Evolutionary conservation across 2,888 invertebrate species (phyloP).

Genomic region (Halocaridina rubra): DNA sequence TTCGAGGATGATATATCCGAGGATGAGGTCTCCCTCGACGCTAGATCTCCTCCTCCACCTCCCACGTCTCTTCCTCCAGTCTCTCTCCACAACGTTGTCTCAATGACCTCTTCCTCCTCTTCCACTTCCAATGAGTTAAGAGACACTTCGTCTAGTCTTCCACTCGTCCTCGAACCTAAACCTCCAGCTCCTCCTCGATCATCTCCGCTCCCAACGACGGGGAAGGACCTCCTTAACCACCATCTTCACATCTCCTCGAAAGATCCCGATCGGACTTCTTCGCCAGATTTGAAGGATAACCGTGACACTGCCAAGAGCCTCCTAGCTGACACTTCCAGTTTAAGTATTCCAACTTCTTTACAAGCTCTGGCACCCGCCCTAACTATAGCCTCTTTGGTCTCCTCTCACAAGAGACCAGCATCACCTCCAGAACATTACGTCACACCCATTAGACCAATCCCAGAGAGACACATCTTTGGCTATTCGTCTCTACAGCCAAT

Average conservation of each 20-base stretch:
- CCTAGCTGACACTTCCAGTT: slow-evolving; percentile 13
- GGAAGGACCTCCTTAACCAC: too few species aligned
- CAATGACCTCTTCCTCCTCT: background rate
- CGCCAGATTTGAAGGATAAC: slow-evolving; percentile 21
- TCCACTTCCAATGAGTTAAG: background rate
- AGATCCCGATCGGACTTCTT: slow-evolving; percentile 6
- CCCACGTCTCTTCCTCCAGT: background rate
- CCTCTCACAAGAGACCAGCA: slow-evolving; percentile 55
- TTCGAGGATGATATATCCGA: slow-evolving; percentile 62
- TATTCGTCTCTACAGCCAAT: slow-evolving; percentile 46
- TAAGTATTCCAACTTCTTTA: slow-evolving; percentile 28
- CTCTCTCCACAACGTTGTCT: background rate
- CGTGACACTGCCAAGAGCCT: slow-evolving; percentile 4
- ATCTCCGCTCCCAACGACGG: background rate
- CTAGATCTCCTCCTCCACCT: slow-evolving; percentile 34
- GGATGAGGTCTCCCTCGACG: slow-evolving; percentile 53
- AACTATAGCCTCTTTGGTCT: slow-evolving; percentile 52
- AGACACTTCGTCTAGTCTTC: slow-evolving; percentile 20
- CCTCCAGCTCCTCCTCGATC: slow-evolving; percentile 7
- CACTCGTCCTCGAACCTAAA: slow-evolving; percentile 24
- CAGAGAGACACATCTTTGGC: slow-evolving; percentile 47
- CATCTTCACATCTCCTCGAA: background rate
- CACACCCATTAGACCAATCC: slow-evolving; percentile 56
- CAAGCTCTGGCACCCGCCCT: slow-evolving; percentile 49
- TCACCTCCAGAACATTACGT: slow-evolving; percentile 50